Percentiles rank a stretch among this genome's conserved stretches.
Evolutionary conservation across 2,797 vertebrate genomes (phyloP).

Genomic region (Acanthurus leucopareius): DNA sequence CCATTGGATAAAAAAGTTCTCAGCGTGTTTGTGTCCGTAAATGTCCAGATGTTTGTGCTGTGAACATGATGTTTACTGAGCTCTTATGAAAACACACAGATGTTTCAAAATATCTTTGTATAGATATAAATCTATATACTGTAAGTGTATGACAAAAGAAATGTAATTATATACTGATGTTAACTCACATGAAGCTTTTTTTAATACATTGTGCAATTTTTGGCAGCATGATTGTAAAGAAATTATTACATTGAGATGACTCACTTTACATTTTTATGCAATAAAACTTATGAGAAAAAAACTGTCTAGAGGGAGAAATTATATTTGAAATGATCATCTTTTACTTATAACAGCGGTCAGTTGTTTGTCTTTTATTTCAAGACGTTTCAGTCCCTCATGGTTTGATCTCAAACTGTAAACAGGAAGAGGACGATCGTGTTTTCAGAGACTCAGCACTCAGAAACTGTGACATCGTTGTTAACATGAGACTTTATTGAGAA

Average conservation of each 20-base stretch:
- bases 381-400: no score
- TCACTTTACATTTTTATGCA: slow-evolving; percentile 92
- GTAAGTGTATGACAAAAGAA: slow-evolving; percentile 71
- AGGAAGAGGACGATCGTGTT: no score
- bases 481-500: slow-evolving; percentile 71
- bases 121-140: slow-evolving; percentile 16
- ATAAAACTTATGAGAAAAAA: slow-evolving; percentile 81
- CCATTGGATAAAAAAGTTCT: neutral
- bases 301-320: slow-evolving; percentile 12
- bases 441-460: neutral
- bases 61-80: slow-evolving; percentile 35
- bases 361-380: neutral
- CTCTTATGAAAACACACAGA: neutral
- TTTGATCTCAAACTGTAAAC: neutral
- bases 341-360: no score
- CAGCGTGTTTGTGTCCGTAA: slow-evolving; percentile 19
- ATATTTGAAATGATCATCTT: neutral
- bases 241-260: slow-evolving; percentile 84
- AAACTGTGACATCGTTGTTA: neutral
- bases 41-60: slow-evolving; percentile 26
- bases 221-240: slow-evolving; percentile 92
- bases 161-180: slow-evolving; percentile 52
- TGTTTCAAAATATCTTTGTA: slow-evolving; percentile 1
- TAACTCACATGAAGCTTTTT: slow-evolving; percentile 84
- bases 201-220: slow-evolving; percentile 87